These are phyloP conservation scores for Trimorus sp. DNA, from an alignment of 2,888 invertebrate genomes.

Conservation along the genomic window DNA sequence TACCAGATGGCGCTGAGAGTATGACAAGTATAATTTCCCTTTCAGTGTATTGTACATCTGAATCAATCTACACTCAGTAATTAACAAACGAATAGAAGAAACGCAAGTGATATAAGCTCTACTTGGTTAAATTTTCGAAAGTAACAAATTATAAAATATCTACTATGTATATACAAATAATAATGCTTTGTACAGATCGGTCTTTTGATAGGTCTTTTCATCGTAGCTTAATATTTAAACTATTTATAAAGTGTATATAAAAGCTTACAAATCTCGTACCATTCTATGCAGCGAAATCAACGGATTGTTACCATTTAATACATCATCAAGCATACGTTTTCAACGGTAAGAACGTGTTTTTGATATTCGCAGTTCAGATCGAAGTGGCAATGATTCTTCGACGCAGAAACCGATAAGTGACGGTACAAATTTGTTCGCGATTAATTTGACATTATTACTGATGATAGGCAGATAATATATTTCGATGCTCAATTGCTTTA, in stretches of 20 bases:
- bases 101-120: slow-evolving; percentile 41
- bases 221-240: slow-evolving; percentile 22
- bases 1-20: slow-evolving; percentile 32
- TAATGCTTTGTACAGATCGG: slow-evolving; percentile 48
- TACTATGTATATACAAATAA: slow-evolving; percentile 52
- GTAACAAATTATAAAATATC: slow-evolving; percentile 51
- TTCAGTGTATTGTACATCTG: slow-evolving; percentile 43
- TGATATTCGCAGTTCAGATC: no score
- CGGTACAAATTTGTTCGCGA: no score
- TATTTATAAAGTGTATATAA: slow-evolving; percentile 52
- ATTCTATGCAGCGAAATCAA: slow-evolving; percentile 31
- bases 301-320: slow-evolving; percentile 17
- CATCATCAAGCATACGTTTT: slow-evolving; percentile 21
- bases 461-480: no score
- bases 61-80: slow-evolving; percentile 43
- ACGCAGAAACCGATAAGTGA: no score
- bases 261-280: slow-evolving; percentile 23
- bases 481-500: background rate
- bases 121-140: slow-evolving; percentile 41
- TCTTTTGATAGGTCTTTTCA: slow-evolving; percentile 31
- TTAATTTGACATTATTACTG: no score
- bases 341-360: no score
- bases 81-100: slow-evolving; percentile 48
- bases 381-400: no score
- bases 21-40: slow-evolving; percentile 45